Base-by-base conservation (phyloP, 2,888 invertebrate genomes). In the Hololepta plana region DNA sequence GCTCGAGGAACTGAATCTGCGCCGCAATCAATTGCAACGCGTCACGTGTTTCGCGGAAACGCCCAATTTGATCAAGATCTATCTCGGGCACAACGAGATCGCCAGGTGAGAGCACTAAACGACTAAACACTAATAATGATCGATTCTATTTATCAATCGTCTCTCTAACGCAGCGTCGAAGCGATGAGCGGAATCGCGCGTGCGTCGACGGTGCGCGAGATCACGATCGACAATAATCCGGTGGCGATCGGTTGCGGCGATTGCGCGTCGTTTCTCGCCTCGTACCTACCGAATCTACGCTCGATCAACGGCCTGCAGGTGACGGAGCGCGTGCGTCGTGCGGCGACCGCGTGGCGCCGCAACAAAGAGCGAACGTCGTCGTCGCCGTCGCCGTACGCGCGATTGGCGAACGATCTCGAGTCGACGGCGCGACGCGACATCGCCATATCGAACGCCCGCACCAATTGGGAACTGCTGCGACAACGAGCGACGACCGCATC, bases 211-310 rank as follows among this genome's bases (percentile, higher is more conserved):
- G 62, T 90, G 23, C 64, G 70, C 29, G 90, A 90, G 56, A 68
- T 91, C 24, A 76, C 85, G 11, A 67, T 91, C 30, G 90, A 84
- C 48, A 79, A 77, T 33, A 85, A 85, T 55, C 82, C 84, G 1
- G 71, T 85, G 6, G 74, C 76, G 11, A 51, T 77, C 33, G 73
- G 70, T n/a, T 27, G 12, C 6, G 73, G 77, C 0, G 82, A 84
- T 41, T 84, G 80, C 44, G 68, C 76, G 3, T 76, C 81, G 1
- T 84, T 81, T 47, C 53, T 84, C 22, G 80, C 84, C 1, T 77
- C 81, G 1, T 77, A 80, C 49, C 54, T 84, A 32, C 79, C 81
- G 12, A 69, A 72, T 45, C 58, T 85, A 34, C 56, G 67, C 30
- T 63, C 72, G 23, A 55, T 85, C 20, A 82, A 81, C 38, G 69